A percentile compares a stretch with the other conserved stretches of the same genome.
phyloP scores from a whole-genome alignment of 2,888 invertebrate species.

The Andrena flavipes region DNA sequence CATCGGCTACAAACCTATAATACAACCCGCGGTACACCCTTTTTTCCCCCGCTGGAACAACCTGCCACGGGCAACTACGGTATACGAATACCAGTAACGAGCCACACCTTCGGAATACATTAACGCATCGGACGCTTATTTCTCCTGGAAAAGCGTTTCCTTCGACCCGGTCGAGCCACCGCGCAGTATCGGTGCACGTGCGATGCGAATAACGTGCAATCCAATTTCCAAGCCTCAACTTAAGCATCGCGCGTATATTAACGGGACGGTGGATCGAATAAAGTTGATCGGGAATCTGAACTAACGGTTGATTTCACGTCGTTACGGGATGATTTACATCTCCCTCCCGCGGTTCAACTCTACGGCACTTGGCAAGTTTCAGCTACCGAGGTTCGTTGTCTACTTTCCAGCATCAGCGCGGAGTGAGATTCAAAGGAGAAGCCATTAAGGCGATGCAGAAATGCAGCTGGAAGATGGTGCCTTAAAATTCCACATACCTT shows the following conservation, averaged over 20 bases:
- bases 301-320: not conserved
- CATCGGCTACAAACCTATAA: constrained; percentile 25
- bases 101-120: constrained; percentile 37
- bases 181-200: constrained; percentile 11
- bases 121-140: constrained; percentile 44
- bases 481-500: constrained; percentile 44
- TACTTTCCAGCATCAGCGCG: not conserved
- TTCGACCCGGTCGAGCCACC: constrained; percentile 10
- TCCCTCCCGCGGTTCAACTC: not conserved
- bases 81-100: constrained; percentile 7
- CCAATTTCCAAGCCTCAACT: constrained; percentile 32
- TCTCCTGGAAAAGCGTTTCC: constrained; percentile 17
- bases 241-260: constrained; percentile 17
- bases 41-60: constrained; percentile 1
- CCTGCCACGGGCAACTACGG: not conserved
- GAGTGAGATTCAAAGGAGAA: constrained; percentile 30
- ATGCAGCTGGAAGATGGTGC: constrained; percentile 11
- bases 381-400: constrained; percentile 6
- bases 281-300: not conserved
- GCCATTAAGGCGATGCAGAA: constrained; percentile 26
- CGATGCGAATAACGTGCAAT: constrained; percentile 21
- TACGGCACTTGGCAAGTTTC: too few species aligned
- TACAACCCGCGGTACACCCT: not conserved
- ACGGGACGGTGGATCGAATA: constrained; percentile 23
- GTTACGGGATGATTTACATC: constrained; percentile 26